Conservation (phyloP, 2,888 invertebrate species). For the Campopleginae sp. region DNA sequence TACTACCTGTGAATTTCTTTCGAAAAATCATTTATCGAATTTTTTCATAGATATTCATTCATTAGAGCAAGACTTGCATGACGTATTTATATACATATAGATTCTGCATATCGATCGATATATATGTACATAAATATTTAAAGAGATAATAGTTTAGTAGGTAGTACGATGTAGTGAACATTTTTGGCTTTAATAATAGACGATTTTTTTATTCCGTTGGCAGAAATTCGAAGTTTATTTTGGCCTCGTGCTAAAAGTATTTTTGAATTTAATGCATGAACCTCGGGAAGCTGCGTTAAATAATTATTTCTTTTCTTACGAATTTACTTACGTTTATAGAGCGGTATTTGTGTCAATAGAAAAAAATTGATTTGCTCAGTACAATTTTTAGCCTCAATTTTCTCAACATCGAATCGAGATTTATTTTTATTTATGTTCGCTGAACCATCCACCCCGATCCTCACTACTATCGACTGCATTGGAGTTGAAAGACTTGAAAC, state of each 20-base stretch:
- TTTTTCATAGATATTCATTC: slow-evolving; percentile 16
- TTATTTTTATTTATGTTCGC: slow-evolving; percentile 7
- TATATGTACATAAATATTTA: not conserved
- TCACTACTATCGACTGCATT: not conserved
- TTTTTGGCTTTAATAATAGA: slow-evolving; percentile 47
- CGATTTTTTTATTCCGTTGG: slow-evolving; percentile 39
- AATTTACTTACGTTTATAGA: slow-evolving; percentile 22
- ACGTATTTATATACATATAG: slow-evolving; percentile 15
- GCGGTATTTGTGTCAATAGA: not conserved
- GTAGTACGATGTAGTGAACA: slow-evolving; percentile 45
- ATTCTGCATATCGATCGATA: not conserved
- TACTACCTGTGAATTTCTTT: slow-evolving; percentile 66
- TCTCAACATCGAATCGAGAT: not conserved
- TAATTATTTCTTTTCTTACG: slow-evolving; percentile 70
- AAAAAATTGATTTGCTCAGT: not conserved
- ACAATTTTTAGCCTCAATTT: not conserved
- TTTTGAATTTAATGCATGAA: slow-evolving; percentile 78
- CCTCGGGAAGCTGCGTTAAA: slow-evolving; percentile 85
- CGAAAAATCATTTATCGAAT: slow-evolving; percentile 23
- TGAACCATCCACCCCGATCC: not conserved
- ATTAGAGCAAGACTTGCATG: slow-evolving; percentile 58
- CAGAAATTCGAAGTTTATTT: slow-evolving; percentile 55
- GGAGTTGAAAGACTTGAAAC: not conserved
- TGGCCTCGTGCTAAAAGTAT: slow-evolving; percentile 7
- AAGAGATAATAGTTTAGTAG: slow-evolving; percentile 24